These are phyloP conservation scores for Siniperca chuatsi DNA, from an alignment of 2,113 vertebrate species.

Conservation along the genomic window DNA sequence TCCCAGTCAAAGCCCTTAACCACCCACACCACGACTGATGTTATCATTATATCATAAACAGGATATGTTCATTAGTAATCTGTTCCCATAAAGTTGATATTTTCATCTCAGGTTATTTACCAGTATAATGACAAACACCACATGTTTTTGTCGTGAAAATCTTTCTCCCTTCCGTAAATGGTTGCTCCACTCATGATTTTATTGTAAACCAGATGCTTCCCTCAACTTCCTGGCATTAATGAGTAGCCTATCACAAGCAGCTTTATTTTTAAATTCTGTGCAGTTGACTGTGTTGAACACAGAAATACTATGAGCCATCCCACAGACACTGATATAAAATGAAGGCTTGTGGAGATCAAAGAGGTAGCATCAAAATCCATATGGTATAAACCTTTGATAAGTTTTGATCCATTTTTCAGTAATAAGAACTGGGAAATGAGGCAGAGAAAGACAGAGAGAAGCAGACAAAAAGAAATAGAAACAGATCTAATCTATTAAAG, in stretches of 20 bases:
- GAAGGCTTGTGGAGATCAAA: slow-evolving; percentile 55
- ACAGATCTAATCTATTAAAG: slow-evolving; percentile 74
- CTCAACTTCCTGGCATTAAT: slow-evolving; percentile 42
- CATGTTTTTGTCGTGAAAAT: slow-evolving; percentile 52
- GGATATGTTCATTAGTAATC: slow-evolving; percentile 66
- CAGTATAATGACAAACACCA: slow-evolving; percentile 63
- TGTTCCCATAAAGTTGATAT: slow-evolving; percentile 56
- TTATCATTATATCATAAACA: slow-evolving; percentile 73
- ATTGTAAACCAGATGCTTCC: slow-evolving; percentile 54
- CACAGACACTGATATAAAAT: slow-evolving; percentile 44
- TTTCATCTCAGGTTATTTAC: slow-evolving; percentile 63
- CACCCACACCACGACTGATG: slow-evolving; percentile 52
- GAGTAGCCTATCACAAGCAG: slow-evolving; percentile 18
- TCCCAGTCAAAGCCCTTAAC: slow-evolving; percentile 24
- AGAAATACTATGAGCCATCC: slow-evolving; percentile 32
- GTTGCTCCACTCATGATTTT: slow-evolving; percentile 40
- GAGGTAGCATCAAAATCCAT: slow-evolving; percentile 47
- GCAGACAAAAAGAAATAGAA: slow-evolving; percentile 57
- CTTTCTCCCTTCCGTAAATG: slow-evolving; percentile 27
- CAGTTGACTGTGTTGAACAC: slow-evolving; percentile 23
- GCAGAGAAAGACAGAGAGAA: slow-evolving; percentile 18
- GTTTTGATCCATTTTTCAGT: slow-evolving; percentile 51
- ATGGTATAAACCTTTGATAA: slow-evolving; percentile 40
- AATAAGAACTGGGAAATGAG: slow-evolving; percentile 30
- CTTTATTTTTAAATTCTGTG: slow-evolving; percentile 32